Base-by-base conservation (phyloP, 2,113 vertebrate species). In the Empidonax alnorum region DNA sequence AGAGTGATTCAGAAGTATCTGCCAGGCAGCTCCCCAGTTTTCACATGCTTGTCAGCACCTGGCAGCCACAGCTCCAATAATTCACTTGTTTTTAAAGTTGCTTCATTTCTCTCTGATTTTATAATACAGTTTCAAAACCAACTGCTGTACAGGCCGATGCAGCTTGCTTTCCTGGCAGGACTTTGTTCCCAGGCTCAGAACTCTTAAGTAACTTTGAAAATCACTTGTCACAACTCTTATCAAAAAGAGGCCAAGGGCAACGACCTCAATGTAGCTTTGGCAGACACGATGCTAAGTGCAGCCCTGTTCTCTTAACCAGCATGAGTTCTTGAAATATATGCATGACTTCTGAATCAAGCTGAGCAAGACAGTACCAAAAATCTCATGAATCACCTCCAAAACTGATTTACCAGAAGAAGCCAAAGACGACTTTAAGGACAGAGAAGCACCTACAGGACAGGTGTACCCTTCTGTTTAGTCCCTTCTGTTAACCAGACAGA, bases 271-370 rank as follows among this genome's bases (percentile, higher is more conserved):
- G 53, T 4, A 53, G 55, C 41, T 92, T 79, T 58, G 63, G 25
- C 44, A 72, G 53, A 31, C 0, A 0, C 0, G 0, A 22, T 3
- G 0, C 37, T 56, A 14, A 73, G 20, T 52, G 25, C 46, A 63
- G 75, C 3, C 53, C 31, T 21, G 4, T 20, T 62, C 78, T 49
- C 46, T 22, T 53, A 63, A 65, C 28, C 5, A 7, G 7, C 9
- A 0, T 1, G 50, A 77, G 25, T 6, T 74, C 85, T 16, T 62
- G 25, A 58, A 59, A 66, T 6, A 28, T 0, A 39, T 1, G 8
- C 15, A 30, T 23, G 22, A 42, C 30, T 42, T 46, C 58, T 35
- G 23, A 77, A 66, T 49, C 14, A 31, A 77, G 37, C n/a, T 39
- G 16, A 79, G 74, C 39, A 75, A 71, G 28, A 6, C 0, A 0